phyloP scores from a whole-genome alignment of 2,113 vertebrate genomes.

The Platysternon megacephalum region DNA sequence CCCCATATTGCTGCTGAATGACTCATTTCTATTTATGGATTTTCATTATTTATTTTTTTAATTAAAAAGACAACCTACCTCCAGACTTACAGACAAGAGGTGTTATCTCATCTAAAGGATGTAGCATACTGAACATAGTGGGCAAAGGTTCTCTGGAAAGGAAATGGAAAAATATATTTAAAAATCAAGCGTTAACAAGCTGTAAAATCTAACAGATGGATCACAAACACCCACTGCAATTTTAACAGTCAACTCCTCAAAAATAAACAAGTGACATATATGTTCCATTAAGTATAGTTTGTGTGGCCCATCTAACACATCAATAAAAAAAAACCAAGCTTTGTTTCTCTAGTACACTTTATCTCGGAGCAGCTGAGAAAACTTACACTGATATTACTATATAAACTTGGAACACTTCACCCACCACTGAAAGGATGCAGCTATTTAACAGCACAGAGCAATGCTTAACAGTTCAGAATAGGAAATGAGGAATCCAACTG shows the following conservation, averaged over 20 bases:
- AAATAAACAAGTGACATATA: not conserved
- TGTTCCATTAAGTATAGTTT: not conserved
- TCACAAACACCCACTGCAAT: rapidly evolving
- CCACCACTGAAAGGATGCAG: not conserved
- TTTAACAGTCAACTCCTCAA: not conserved
- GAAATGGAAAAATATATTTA: not conserved
- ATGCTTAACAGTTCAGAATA: not conserved
- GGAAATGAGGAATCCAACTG: not conserved
- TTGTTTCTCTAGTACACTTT: not conserved
- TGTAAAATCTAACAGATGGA: not conserved
- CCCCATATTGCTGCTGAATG: not conserved
- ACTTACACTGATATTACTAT: not conserved
- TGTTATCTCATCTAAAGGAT: slow-evolving; percentile 95
- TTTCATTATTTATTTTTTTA: not conserved
- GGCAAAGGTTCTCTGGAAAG: slow-evolving; percentile 90
- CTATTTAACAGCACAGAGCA: not conserved
- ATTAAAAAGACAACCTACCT: slow-evolving; percentile 78
- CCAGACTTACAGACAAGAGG: slow-evolving; percentile 91
- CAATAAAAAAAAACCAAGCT: not conserved
- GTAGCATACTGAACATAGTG: slow-evolving; percentile 96
- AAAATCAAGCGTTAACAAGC: not conserved
- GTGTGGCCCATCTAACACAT: rapidly evolving
- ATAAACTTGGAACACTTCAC: not conserved
- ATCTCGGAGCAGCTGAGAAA: not conserved
- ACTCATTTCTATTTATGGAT: not conserved